Evolutionary conservation across 2,888 invertebrate species (phyloP).

Genomic region (Meloe dianella): DNA sequence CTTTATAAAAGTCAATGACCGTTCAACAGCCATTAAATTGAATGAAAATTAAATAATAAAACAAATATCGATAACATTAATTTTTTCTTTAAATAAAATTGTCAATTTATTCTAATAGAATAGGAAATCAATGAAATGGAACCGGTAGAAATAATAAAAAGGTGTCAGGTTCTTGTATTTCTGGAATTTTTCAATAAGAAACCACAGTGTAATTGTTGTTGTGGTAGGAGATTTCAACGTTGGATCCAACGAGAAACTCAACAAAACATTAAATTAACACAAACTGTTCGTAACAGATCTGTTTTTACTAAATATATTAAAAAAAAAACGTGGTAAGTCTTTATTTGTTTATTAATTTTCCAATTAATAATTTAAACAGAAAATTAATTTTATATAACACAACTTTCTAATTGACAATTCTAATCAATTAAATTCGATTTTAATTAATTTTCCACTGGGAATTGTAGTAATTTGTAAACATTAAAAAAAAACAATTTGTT

Average conservation of each 20-base stretch:
- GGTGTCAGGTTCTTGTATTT: constrained; percentile 14
- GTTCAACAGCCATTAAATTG: neutral
- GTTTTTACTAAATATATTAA: neutral
- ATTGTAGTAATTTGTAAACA: neutral
- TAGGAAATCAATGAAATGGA: neutral
- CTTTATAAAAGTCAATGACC: constrained; percentile 19
- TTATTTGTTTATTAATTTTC: neutral
- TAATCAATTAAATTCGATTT: neutral
- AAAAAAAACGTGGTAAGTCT: neutral
- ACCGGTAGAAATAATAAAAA: constrained; percentile 7
- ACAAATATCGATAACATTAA: neutral
- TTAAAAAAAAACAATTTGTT: too few relatives aligned
- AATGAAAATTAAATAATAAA: neutral
- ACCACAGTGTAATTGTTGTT: constrained; percentile 17
- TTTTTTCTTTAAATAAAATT: neutral
- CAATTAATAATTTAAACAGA: neutral
- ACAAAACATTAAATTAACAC: neutral
- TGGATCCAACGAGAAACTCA: constrained; percentile 41
- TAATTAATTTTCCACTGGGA: neutral
- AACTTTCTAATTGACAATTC: constrained; percentile 3
- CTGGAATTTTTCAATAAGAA: constrained; percentile 16
- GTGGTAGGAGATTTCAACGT: constrained; percentile 44
- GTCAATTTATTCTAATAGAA: neutral
- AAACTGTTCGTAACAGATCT: neutral
- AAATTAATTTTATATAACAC: neutral